Evolutionary conservation across 2,888 invertebrate genomes (phyloP).

Genomic region (Drosophila nigricruria): DNA sequence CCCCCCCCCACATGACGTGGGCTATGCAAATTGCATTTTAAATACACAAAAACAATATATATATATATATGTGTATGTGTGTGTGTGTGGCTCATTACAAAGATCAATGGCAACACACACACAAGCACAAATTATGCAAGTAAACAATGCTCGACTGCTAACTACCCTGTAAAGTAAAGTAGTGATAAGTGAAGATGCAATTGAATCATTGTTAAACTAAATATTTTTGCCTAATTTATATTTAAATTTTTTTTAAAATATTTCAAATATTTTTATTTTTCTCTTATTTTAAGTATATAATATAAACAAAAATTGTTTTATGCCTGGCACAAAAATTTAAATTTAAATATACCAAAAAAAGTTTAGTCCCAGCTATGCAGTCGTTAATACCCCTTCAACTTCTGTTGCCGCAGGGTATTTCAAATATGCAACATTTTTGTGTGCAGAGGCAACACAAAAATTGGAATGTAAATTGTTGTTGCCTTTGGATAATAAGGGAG

Average conservation of each 20-base stretch:
- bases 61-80: background rate
- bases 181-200: background rate
- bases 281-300: no score
- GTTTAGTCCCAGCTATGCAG: background rate
- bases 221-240: background rate
- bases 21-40: constrained; percentile 68
- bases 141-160: background rate
- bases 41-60: constrained; percentile 36
- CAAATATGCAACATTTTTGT: constrained; percentile 3
- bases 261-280: background rate
- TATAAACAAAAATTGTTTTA: no score
- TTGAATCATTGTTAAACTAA: background rate
- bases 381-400: background rate
- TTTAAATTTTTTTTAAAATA: no score
- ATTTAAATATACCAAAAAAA: background rate
- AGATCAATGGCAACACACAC: constrained; percentile 55
- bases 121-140: background rate
- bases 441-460: constrained; percentile 22
- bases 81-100: constrained; percentile 46
- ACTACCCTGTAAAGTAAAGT: background rate
- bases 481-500: constrained; percentile 34
- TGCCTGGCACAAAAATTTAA: no score
- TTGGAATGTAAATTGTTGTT: constrained; percentile 63
- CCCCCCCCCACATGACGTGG: constrained; percentile 30
- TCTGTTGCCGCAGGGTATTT: background rate